Conservation (phyloP, 2,113 vertebrate species). For the Thalassoma bifasciatum region DNA sequence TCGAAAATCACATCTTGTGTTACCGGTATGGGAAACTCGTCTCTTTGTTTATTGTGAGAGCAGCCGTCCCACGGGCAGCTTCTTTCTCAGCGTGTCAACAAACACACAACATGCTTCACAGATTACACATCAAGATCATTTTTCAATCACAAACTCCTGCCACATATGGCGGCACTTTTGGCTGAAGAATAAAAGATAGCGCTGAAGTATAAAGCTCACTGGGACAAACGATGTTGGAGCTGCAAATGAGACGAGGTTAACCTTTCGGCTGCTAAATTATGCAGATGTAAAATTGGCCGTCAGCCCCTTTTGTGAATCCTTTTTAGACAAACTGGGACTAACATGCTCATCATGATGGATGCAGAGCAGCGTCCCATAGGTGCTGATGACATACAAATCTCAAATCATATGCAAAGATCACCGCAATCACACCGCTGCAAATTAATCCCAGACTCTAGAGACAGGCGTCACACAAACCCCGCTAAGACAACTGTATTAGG, state of each 20-base stretch:
- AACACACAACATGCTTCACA: conserved; percentile 13
- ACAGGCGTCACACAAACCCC: conserved; percentile 1
- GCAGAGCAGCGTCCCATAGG: conserved; percentile 36
- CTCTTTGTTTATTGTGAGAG: conserved; percentile 55
- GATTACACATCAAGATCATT: conserved; percentile 1
- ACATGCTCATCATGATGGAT: conserved; percentile 16
- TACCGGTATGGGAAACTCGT: conserved; percentile 43
- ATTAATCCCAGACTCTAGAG: conserved; percentile 16
- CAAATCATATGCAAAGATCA: conserved; percentile 47
- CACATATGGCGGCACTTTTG: not conserved
- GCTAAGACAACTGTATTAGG: conserved; percentile 17
- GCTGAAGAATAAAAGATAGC: conserved; percentile 14
- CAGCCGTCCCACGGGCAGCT: conserved; percentile 9
- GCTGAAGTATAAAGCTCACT: conserved; percentile 1
- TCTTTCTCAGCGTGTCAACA: conserved; percentile 11
- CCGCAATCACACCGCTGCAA: not conserved
- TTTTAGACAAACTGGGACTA: conserved; percentile 4
- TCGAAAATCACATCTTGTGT: conserved; percentile 44
- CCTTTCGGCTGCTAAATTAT: conserved; percentile 48
- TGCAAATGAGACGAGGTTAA: conserved; percentile 34
- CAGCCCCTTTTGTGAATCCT: not conserved
- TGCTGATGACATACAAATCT: conserved; percentile 31
- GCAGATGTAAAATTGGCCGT: conserved; percentile 23
- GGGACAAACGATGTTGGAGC: conserved; percentile 15
- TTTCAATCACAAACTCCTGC: not conserved